phyloP scores from a whole-genome alignment of 2,113 vertebrate genomes.

The Merops nubicus region DNA sequence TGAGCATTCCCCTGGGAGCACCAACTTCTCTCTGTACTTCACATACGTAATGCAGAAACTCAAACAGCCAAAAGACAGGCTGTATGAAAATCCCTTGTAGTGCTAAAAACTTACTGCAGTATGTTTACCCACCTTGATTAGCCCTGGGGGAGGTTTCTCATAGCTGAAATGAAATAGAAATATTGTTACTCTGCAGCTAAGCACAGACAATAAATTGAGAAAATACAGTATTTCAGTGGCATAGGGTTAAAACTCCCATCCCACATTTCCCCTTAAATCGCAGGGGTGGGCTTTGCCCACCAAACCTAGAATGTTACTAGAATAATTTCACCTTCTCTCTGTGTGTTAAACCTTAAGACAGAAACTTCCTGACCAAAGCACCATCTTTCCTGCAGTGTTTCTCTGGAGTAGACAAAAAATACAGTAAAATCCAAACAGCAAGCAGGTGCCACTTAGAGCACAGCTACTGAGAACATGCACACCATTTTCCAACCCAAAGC shows the following conservation, averaged over 20 bases:
- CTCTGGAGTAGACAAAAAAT: background rate
- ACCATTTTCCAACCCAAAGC: no score
- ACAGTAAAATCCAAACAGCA: background rate
- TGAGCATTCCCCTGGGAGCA: background rate
- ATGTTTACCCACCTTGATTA: conserved; percentile 85
- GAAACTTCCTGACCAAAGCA: background rate
- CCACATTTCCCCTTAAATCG: background rate
- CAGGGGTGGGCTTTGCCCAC: background rate
- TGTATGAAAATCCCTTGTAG: background rate
- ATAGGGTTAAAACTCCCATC: background rate
- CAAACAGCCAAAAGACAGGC: background rate
- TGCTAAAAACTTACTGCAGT: background rate
- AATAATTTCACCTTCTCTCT: background rate
- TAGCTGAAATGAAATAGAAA: conserved; percentile 79
- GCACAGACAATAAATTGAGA: background rate
- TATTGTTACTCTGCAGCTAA: background rate
- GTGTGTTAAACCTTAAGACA: background rate
- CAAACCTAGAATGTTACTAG: background rate
- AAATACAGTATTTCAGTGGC: background rate
- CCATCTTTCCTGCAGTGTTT: background rate
- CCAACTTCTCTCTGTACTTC: background rate
- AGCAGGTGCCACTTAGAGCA: background rate
- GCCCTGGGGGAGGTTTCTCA: conserved; percentile 91
- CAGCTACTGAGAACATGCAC: background rate
- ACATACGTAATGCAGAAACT: background rate